These are phyloP conservation scores for Bombus consobrinus DNA, from an alignment of 1,140 invertebrate genomes.

Conservation along the genomic window DNA sequence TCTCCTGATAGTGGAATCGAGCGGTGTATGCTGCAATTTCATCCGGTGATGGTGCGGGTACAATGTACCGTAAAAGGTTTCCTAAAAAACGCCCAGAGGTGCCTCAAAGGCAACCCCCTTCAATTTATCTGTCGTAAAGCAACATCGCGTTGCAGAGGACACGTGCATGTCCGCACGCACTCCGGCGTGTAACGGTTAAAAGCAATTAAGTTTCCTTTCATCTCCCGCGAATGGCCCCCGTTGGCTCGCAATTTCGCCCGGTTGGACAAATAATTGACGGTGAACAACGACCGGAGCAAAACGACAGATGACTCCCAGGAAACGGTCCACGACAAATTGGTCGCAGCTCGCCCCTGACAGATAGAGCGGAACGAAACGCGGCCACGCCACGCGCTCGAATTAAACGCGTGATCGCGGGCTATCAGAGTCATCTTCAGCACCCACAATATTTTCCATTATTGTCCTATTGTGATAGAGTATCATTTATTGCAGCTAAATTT, in stretches of 20 bases:
- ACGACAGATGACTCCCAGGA: constrained; percentile 61
- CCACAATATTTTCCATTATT: neutral
- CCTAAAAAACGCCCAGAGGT: constrained; percentile 24
- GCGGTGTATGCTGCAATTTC: constrained; percentile 6
- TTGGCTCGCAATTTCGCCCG: constrained; percentile 63
- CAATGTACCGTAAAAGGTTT: constrained; percentile 28
- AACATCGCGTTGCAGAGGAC: constrained; percentile 47
- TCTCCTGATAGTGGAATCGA: neutral
- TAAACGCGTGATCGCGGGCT: neutral
- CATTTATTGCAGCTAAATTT: too few species aligned
- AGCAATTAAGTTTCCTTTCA: constrained; percentile 73
- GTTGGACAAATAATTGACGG: constrained; percentile 75
- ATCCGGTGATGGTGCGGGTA: neutral
- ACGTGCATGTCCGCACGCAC: constrained; percentile 46
- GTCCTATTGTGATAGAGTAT: too few species aligned
- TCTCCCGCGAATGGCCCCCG: constrained; percentile 37
- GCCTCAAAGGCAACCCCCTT: constrained; percentile 27
- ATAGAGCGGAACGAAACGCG: constrained; percentile 61
- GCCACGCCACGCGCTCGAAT: constrained; percentile 17
- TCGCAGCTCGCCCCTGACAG: constrained; percentile 45
- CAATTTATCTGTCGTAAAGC: constrained; percentile 55
- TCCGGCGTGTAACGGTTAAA: constrained; percentile 55
- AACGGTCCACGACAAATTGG: constrained; percentile 66
- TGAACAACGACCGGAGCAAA: constrained; percentile 63
- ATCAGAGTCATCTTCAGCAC: neutral